Evolutionary conservation across 2,113 vertebrate species (phyloP), one percentile per base, ranked within the genome.

Genomic region (Silurus glanis): DNA sequence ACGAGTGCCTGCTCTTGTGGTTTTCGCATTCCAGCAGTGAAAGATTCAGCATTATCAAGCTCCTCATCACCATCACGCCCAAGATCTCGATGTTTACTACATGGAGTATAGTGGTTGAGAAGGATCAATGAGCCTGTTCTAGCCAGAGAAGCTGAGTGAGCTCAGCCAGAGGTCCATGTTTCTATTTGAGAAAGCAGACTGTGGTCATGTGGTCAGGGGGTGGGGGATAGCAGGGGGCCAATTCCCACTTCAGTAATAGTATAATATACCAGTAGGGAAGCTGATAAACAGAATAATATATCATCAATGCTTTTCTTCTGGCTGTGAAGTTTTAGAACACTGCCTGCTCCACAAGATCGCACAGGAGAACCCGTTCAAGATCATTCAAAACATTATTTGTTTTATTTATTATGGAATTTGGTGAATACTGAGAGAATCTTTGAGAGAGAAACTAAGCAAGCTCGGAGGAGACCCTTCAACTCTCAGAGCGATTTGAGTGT

Each of bases 251-350:
- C 28, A 76, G 25, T 25, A 56, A 64, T 62, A 66, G 59, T 83
- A 64, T 59, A 80, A 87, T 37, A 45, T 23, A 86, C 23, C 76
- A n/a, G 53, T n/a, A 62, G 71, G 82, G 81, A 19, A 17, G 25
- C 71, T 71, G 58, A 49, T 19, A 12, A 67, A 72, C 56, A 85
- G 66, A 85, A 88, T 83, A 62, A 75, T 86, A 47, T 56, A 25
- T 59, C 61, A 49, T 84, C 12, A 25, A 14, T 28, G 21, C 81
- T 83, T 59, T 49, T 5, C 83, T 85, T 58, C 47, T 47, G 14
- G 66, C 69, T 83, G 37, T 76, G 55, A 75, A 71, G 78, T 16
- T 61, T n/a, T 28, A 82, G 69, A 78, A n/a, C 55, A 7, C 85
- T n/a, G 56, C 4, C 75, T 28, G 9, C 78, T 80, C 71, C 16